Base-by-base conservation (phyloP, 2,797 vertebrate genomes). In the Epinephelus awoara region DNA sequence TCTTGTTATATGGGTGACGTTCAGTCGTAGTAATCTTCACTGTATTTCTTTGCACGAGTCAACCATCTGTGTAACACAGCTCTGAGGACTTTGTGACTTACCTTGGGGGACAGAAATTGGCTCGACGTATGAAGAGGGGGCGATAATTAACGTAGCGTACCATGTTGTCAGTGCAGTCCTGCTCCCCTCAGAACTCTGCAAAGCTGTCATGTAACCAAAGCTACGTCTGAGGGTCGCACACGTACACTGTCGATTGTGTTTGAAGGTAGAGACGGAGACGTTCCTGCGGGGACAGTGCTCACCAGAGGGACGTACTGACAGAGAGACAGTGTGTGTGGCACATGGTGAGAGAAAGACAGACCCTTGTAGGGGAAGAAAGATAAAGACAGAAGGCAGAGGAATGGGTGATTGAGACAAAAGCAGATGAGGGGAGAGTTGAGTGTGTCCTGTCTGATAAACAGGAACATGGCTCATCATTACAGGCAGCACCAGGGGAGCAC, bases 401-500 rank as follows among this genome's bases (percentile, higher is more conserved):
- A 78, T 27, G 73, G 71, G 82, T 88, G 90, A 92, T 78, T 88
- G 88, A 91, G 91, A 88, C 86, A 86, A 90, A 91, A 87, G 82
- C 70, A 88, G 89, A 91, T 79, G 83, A 89, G 78, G 70, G 67
- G 86, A 86, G 87, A 90, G 88, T 85, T 89, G 81, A 88, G 84
- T 82, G 82, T 89, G 91, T 92, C 91, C 91, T 86, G 85, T 91
- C 83, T 86, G 90, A 93, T 94, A 89, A 93, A 87, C 87, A 84
- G 84, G 56, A 91, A 91, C 92, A 93, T 93, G 93, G 91, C 86
- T 93, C 90, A 93, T 92, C 87, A 91, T 92, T 92, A 90, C 81
- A 86, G 81, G 42, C 73, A 89, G 84, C 89, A 86, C 78, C 88
- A 34, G 79, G 91, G 88, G 92, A 91, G 81, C 82, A 34, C 65